Evolutionary conservation across 2,113 vertebrate genomes (phyloP).

Genomic region (Anguilla rostrata): DNA sequence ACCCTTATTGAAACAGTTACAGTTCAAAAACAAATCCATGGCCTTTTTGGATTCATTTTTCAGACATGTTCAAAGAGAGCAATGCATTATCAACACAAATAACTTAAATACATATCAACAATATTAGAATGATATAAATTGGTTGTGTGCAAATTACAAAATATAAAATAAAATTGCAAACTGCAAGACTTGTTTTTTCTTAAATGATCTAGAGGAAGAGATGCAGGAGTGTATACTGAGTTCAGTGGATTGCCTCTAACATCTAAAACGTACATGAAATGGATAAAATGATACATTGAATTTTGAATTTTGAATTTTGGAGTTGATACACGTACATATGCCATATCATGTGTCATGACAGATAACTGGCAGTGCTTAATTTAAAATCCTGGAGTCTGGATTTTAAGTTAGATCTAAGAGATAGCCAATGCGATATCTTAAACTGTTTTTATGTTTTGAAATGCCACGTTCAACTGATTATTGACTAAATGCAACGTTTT

Average conservation of each 20-base stretch:
- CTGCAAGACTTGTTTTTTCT: not conserved
- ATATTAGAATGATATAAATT: not conserved
- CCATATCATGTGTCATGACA: not conserved
- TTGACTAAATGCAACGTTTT: not conserved
- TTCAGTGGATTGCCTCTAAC: not conserved
- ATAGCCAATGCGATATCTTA: not conserved
- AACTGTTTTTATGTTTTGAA: not conserved
- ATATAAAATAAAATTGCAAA: not conserved
- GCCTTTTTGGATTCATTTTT: not conserved
- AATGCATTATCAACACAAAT: not conserved
- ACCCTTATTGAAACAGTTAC: not conserved
- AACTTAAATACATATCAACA: not conserved
- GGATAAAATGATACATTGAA: no score
- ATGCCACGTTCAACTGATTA: not conserved
- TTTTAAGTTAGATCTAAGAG: not conserved
- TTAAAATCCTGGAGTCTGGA: not conserved
- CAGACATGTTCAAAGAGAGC: not conserved
- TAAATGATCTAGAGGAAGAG: not conserved
- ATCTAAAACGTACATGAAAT: no score
- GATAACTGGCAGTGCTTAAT: not conserved
- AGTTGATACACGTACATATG: not conserved
- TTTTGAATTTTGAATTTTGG: not conserved
- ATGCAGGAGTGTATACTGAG: not conserved
- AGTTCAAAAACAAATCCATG: not conserved
- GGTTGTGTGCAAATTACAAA: not conserved